Evolutionary conservation across 2,888 invertebrate species (phyloP).

Genomic region (Dorcus parallelipipedus): DNA sequence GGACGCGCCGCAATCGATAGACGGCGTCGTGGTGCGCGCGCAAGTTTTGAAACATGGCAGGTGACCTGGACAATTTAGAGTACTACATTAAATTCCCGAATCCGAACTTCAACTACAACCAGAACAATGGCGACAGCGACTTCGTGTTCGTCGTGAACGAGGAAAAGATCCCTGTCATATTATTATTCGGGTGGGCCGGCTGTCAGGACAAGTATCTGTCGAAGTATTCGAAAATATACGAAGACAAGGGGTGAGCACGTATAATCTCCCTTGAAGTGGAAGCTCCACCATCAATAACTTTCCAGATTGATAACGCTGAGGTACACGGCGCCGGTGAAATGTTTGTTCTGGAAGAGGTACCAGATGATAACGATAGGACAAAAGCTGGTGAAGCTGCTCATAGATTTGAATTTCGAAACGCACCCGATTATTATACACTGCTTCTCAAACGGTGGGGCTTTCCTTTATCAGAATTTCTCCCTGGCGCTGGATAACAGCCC

Average conservation of each 20-base stretch:
- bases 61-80: conserved; percentile 53
- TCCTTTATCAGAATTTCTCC: conserved; percentile 66
- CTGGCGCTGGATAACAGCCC: conserved; percentile 55
- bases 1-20: conserved; percentile 2
- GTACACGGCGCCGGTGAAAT: conserved; percentile 67
- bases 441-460: conserved; percentile 75
- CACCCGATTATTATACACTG: conserved; percentile 73
- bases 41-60: conserved; percentile 32
- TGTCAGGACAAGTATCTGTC: conserved; percentile 73
- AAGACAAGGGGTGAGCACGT: conserved; percentile 63
- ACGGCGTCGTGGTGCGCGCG: conserved; percentile 7
- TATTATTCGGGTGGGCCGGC: conserved; percentile 77
- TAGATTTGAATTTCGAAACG: conserved; percentile 64
- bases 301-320: conserved; percentile 66
- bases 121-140: conserved; percentile 46
- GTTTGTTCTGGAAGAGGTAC: conserved; percentile 60
- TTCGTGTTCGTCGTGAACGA: conserved; percentile 60
- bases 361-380: conserved; percentile 61
- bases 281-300: not conserved
- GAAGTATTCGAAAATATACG: conserved; percentile 76
- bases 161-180: conserved; percentile 63
- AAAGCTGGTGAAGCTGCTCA: conserved; percentile 61
- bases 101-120: conserved; percentile 48
- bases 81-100: conserved; percentile 63
- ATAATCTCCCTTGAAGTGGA: not conserved